Conservation (phyloP, 2,888 invertebrate species). For the Ophion costatus region DNA sequence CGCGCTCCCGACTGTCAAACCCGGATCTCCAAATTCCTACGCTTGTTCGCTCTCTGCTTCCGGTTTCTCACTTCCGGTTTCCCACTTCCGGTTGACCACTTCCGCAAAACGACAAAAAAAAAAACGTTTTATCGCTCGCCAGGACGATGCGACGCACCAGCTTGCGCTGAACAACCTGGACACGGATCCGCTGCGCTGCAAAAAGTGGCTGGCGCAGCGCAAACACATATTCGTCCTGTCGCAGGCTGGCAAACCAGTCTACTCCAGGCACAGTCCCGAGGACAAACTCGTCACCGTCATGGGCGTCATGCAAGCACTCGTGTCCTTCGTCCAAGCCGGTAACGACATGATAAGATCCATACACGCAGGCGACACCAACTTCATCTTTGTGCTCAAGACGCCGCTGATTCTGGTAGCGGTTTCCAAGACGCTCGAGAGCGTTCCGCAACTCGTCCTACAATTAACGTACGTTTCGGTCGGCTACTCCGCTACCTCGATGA, state of each 20-base stretch:
- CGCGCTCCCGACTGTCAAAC: neutral
- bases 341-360: conserved; percentile 94
- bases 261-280: conserved; percentile 92
- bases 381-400: conserved; percentile 95
- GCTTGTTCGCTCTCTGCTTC: neutral
- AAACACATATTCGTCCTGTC: conserved; percentile 98
- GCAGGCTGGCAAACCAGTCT: conserved; percentile 98
- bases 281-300: conserved; percentile 97
- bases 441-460: conserved; percentile 92
- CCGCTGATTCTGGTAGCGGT: conserved; percentile 96
- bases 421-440: conserved; percentile 92
- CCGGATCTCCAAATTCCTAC: neutral
- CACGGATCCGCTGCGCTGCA: conserved; percentile 88
- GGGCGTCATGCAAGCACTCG: conserved; percentile 97
- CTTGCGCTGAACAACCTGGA: conserved; percentile 81
- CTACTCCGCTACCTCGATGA: neutral
- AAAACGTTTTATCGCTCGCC: conserved; percentile 33
- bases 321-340: conserved; percentile 93
- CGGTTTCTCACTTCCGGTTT: neutral
- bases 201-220: conserved; percentile 91
- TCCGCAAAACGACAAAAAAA: neutral
- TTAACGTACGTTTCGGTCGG: conserved; percentile 89
- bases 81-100: neutral
- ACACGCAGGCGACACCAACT: conserved; percentile 92
- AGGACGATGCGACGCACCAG: conserved; percentile 80